Evolutionary conservation across 2,888 invertebrate genomes (phyloP), one percentile per base, ranked within the genome.

Genomic region (Caenorhabditis angaria): DNA sequence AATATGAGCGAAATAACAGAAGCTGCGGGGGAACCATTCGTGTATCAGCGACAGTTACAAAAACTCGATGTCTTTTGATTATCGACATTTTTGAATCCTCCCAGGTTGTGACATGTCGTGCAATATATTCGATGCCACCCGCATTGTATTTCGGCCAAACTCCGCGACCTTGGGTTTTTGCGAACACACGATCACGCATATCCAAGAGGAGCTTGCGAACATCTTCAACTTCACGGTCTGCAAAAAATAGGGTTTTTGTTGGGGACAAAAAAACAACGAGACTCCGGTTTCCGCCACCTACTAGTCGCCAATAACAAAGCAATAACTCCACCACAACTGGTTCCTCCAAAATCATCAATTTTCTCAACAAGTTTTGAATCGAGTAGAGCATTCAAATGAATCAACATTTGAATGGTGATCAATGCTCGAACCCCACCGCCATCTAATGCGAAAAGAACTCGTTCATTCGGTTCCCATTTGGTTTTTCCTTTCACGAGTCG

Each of bases 401-500:
- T 32, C n/a, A 20, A 28, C 32, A 58, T 25, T n/a, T 58, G 58
- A 12, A 58, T n/a, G 4, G 70, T 68, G 32, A 77, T 75, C 22
- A 70, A 56, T 10, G 72, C 79, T 35, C 75, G 60, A 14, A 76
- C 68, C 8, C 79, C 79, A n/a, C 79, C 79, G 2, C 79, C 79
- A 29, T 79, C 79, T 22, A 79, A 47, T 10, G 77, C 57, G 6
- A 79, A 50, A 18, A 72, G 60, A 20, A 77, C 70, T 20, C 74
- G 51, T 41, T 70, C 77, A 29, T 72, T 61, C 5, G 58, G 41
- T 14, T 63, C 61, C 79, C 77, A 79, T 20, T 48, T 50, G 41
- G 65, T 75, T 20, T 67, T 67, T 24, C 60, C 56, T 20, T 60
- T 50, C 5, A 67, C 56, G 8, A 75, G 28, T 22, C 48, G 5